phyloP scores from a whole-genome alignment of 2,888 invertebrate genomes.

The Chironomus tentans region DNA sequence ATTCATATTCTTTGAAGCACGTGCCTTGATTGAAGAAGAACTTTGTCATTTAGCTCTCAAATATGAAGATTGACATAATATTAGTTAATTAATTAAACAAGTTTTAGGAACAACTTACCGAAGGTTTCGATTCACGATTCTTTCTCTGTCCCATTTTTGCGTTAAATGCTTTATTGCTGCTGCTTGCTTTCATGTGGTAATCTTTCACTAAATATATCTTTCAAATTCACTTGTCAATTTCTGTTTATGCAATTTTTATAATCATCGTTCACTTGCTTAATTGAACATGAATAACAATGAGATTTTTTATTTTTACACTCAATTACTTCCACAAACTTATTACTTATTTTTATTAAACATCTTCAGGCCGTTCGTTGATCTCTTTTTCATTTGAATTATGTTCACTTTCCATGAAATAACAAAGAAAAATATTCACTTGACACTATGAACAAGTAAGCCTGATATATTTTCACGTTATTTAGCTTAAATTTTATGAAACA shows the following conservation, averaged over 20 bases:
- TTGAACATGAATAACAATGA: neutral
- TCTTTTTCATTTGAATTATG: neutral
- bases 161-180: too few relatives aligned
- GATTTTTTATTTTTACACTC: neutral
- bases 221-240: neutral
- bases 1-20: too few relatives aligned
- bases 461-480: neutral
- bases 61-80: neutral
- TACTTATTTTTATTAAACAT: neutral
- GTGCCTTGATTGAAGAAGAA: neutral
- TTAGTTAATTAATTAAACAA: neutral
- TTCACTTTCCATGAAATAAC: neutral
- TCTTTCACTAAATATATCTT: neutral
- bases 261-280: neutral
- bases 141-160: neutral
- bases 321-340: neutral
- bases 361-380: neutral
- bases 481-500: neutral
- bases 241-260: neutral
- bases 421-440: neutral
- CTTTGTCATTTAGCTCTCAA: neutral
- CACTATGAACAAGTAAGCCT: neutral
- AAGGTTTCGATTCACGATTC: constrained; percentile 4
- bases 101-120: neutral
- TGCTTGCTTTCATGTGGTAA: too few relatives aligned